Evolutionary conservation across 2,888 invertebrate genomes (phyloP).

Genomic region (Drosophila kanekoi): DNA sequence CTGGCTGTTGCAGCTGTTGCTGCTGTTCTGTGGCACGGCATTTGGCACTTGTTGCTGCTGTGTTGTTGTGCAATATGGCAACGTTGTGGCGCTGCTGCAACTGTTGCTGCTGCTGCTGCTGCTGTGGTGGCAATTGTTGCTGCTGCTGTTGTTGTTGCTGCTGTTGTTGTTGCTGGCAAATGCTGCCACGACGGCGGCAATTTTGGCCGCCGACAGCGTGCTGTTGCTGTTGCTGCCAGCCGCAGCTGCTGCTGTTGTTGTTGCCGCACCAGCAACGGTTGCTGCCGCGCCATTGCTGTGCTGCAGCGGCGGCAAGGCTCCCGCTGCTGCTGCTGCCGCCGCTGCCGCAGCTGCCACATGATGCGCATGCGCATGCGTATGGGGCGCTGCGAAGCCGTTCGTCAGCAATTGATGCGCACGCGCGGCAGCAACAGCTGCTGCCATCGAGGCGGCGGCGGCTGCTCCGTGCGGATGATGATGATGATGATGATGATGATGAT

Average conservation of each 20-base stretch:
- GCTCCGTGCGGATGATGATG: constrained; percentile 34
- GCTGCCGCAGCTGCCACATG: constrained; percentile 22
- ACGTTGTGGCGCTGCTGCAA: constrained; percentile 51
- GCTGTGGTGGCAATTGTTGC: constrained; percentile 39
- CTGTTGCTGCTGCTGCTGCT: constrained; percentile 51
- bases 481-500: constrained; percentile 28
- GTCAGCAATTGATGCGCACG: constrained; percentile 57
- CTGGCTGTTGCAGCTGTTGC: constrained; percentile 49
- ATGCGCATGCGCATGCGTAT: constrained; percentile 40
- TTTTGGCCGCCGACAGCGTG: constrained; percentile 47
- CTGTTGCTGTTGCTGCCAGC: constrained; percentile 26
- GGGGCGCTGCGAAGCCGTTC: constrained; percentile 41
- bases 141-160: constrained; percentile 49
- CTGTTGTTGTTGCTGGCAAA: constrained; percentile 62
- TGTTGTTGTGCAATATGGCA: constrained; percentile 53
- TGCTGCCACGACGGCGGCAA: constrained; percentile 75
- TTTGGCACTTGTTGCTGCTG: constrained; percentile 70
- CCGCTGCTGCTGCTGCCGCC: constrained; percentile 22
- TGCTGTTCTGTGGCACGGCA: constrained; percentile 74
- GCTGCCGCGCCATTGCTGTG: constrained; percentile 23
- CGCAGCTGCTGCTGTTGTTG: constrained; percentile 32
- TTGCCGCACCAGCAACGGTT: constrained; percentile 10
- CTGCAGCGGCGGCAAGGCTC: constrained; percentile 13
- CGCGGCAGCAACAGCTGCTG: constrained; percentile 49
- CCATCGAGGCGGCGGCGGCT: constrained; percentile 53